Evolutionary conservation across 1,140 invertebrate genomes (phyloP).

Genomic region (Chymomyza costata): DNA sequence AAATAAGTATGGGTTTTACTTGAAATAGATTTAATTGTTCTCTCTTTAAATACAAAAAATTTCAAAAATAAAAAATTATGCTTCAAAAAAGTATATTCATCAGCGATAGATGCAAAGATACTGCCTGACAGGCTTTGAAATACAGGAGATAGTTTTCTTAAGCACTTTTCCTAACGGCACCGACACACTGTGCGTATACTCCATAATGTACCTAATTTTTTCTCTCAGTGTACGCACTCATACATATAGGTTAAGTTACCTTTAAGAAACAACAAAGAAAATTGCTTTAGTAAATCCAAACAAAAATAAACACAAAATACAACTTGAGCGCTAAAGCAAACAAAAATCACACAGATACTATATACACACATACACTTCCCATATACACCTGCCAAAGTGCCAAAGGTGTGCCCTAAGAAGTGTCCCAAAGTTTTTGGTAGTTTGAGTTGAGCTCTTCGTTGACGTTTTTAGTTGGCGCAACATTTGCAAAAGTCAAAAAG

Average conservation of each 20-base stretch:
- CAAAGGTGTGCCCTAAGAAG: slow-evolving; percentile 33
- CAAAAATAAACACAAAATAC: slow-evolving; percentile 68
- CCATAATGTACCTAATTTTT: too few species aligned
- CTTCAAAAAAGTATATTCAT: too few species aligned
- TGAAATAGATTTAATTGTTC: too few species aligned
- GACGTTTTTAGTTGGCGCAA: slow-evolving; percentile 34
- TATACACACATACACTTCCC: background rate
- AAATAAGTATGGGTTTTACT: too few species aligned
- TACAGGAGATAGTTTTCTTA: too few species aligned
- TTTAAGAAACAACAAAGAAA: slow-evolving; percentile 65
- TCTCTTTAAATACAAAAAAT: too few species aligned
- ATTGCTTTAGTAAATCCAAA: slow-evolving; percentile 72
- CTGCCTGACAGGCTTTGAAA: too few species aligned
- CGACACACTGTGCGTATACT: too few species aligned
- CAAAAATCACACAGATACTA: slow-evolving; percentile 29
- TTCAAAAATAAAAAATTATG: too few species aligned
- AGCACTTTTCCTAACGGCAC: too few species aligned
- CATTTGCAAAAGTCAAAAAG: slow-evolving; percentile 66
- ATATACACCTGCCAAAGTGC: slow-evolving; percentile 2
- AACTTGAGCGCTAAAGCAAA: slow-evolving; percentile 68
- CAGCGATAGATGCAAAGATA: too few species aligned
- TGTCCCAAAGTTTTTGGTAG: slow-evolving; percentile 34
- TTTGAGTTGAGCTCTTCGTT: slow-evolving; percentile 29
- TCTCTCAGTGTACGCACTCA: too few species aligned
- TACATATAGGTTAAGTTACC: slow-evolving; percentile 22